These are phyloP conservation scores for Pseudachorutes palmiensis DNA, from an alignment of 1,140 invertebrate species.

Conservation along the genomic window DNA sequence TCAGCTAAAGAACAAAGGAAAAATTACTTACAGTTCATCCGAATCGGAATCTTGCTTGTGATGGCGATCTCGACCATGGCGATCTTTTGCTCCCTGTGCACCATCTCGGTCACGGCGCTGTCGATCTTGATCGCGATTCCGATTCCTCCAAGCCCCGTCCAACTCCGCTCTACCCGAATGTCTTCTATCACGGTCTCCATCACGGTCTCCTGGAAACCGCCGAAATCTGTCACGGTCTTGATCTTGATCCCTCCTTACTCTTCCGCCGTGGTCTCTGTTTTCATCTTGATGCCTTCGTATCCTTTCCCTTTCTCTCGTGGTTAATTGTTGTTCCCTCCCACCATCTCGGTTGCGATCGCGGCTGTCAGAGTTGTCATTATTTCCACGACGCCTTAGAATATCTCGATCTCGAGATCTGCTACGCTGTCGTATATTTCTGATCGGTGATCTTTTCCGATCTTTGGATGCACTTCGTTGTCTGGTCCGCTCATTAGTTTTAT, in stretches of 20 bases:
- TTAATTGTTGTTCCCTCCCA: not conserved
- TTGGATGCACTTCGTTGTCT: not conserved
- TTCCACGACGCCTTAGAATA: slow-evolving; percentile 42
- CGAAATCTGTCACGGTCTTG: not conserved
- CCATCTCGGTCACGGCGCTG: not conserved
- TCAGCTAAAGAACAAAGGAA: not conserved
- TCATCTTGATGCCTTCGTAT: slow-evolving; percentile 37
- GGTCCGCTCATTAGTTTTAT: not conserved
- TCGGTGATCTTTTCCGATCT: slow-evolving; percentile 7
- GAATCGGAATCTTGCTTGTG: slow-evolving; percentile 8
- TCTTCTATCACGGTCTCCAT: slow-evolving; percentile 44
- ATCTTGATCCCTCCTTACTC: slow-evolving; percentile 20
- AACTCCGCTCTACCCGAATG: slow-evolving; percentile 58
- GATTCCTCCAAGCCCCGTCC: slow-evolving; percentile 1
- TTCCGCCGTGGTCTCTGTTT: slow-evolving; percentile 35
- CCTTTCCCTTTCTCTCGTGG: slow-evolving; percentile 30
- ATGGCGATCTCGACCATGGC: not conserved
- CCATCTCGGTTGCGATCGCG: not conserved
- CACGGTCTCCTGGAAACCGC: not conserved
- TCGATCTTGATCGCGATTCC: slow-evolving; percentile 11
- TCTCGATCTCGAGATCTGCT: slow-evolving; percentile 40
- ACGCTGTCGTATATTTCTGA: slow-evolving; percentile 11
- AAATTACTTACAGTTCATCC: slow-evolving; percentile 28
- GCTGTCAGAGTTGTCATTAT: slow-evolving; percentile 39
- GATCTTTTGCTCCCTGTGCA: slow-evolving; percentile 15